A percentile compares a stretch with the other conserved stretches of the same genome.
Conservation (phyloP, 2,888 invertebrate genomes). For the Ligdia adustata region DNA sequence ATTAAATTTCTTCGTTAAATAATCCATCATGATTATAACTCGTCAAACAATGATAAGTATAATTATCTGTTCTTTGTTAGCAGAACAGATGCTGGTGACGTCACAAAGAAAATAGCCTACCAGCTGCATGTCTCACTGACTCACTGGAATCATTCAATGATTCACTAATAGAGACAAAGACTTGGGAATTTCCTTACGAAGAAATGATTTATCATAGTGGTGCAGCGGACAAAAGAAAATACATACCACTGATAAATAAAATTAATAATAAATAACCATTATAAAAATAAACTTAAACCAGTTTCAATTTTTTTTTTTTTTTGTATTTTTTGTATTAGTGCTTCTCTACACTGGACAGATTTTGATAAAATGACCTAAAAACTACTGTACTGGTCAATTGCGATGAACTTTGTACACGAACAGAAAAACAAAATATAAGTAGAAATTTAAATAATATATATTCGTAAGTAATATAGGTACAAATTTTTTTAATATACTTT, state of each 20-base stretch:
- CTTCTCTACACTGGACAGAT: too few relatives aligned
- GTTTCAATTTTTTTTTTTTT: too few relatives aligned
- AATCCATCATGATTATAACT: constrained; percentile 17
- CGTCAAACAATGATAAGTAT: constrained; percentile 8
- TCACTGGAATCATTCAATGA: constrained; percentile 1
- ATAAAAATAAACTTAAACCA: too few relatives aligned
- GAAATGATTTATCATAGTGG: constrained; percentile 2
- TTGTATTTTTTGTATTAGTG: too few relatives aligned
- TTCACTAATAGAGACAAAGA: constrained; percentile 6
- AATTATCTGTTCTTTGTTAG: constrained; percentile 9
- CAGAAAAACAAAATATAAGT: too few relatives aligned
- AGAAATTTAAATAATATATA: too few relatives aligned
- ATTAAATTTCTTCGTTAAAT: constrained; percentile 5
- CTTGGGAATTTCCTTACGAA: constrained; percentile 7
- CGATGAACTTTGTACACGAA: too few relatives aligned
- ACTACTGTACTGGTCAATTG: too few relatives aligned
- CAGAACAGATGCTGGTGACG: constrained; percentile 11
- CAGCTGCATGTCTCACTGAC: constrained; percentile 11
- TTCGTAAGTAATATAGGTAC: too few relatives aligned
- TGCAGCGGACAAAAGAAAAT: constrained; percentile 5
- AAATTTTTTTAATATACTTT: too few relatives aligned
- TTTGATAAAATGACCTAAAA: too few relatives aligned
- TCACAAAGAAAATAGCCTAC: constrained; percentile 20
- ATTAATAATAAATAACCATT: too few relatives aligned
- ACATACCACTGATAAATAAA: not conserved